These are phyloP conservation scores for Scaptomyza parva DNA, from an alignment of 2,888 invertebrate species.

Conservation along the genomic window DNA sequence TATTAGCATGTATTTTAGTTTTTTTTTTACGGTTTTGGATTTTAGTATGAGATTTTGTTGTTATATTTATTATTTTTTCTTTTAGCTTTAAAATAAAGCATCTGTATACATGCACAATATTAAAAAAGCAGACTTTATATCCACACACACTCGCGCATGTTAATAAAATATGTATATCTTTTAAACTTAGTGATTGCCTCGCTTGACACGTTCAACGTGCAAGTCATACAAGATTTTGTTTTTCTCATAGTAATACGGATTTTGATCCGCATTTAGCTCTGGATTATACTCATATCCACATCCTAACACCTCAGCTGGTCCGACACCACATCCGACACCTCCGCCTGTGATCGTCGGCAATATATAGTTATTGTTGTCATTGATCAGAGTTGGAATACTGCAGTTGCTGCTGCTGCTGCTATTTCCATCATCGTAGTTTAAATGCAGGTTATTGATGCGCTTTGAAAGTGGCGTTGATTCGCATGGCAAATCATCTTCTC, in stretches of 20 bases:
- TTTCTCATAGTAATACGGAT: conserved; percentile 93
- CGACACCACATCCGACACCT: conserved; percentile 24
- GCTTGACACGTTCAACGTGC: conserved; percentile 91
- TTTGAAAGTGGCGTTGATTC: conserved; percentile 94
- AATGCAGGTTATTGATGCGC: conserved; percentile 94
- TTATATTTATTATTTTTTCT: conserved; percentile 8
- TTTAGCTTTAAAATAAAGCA: conserved; percentile 28
- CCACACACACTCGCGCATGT: conserved; percentile 1
- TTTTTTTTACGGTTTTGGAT: neutral
- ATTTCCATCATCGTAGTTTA: conserved; percentile 85
- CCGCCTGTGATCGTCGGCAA: conserved; percentile 43
- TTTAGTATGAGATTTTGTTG: conserved; percentile 11
- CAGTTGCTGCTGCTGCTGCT: conserved; percentile 70
- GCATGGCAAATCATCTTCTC: conserved; percentile 90
- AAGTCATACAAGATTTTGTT: conserved; percentile 94
- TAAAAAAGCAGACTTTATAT: neutral
- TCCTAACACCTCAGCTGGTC: conserved; percentile 36
- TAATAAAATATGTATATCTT: conserved; percentile 8
- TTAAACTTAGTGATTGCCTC: conserved; percentile 82
- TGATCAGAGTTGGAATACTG: conserved; percentile 56
- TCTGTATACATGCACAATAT: conserved; percentile 15
- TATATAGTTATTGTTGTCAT: conserved; percentile 59
- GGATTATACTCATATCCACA: conserved; percentile 87
- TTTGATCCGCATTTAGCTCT: conserved; percentile 90
- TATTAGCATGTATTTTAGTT: conserved; percentile 9